Percentiles rank a stretch among this genome's conserved stretches.
phyloP scores from a whole-genome alignment of 2,113 vertebrate species.

The Alligator mississippiensis region DNA sequence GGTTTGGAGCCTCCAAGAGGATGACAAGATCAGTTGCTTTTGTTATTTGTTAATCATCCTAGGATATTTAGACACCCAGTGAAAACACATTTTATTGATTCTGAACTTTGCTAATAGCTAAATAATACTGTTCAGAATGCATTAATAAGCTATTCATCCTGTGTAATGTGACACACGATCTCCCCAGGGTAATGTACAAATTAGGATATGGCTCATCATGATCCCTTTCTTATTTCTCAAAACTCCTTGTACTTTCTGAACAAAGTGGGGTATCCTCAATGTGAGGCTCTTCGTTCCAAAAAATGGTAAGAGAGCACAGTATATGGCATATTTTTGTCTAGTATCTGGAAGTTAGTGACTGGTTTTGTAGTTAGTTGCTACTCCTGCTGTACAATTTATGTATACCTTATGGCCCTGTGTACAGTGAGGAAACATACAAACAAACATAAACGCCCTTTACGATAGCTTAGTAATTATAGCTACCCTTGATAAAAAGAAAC shows the following conservation, averaged over 20 bases:
- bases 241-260: neutral
- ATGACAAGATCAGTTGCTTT: neutral
- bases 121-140: neutral
- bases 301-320: neutral
- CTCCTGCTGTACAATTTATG: neutral
- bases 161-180: neutral
- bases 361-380: neutral
- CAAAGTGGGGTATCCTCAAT: no score
- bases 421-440: neutral
- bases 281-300: neutral
- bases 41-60: neutral
- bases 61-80: neutral
- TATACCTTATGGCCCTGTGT: neutral
- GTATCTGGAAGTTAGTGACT: neutral
- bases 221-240: neutral
- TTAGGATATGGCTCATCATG: neutral
- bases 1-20: neutral
- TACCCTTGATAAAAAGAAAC: constrained; percentile 1
- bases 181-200: neutral
- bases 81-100: neutral
- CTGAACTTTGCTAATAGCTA: neutral
- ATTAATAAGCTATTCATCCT: neutral
- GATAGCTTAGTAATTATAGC: neutral
- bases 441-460: neutral
- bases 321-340: neutral